These are phyloP conservation scores for Tillus elongatus DNA, from an alignment of 2,888 invertebrate species.

Conservation along the genomic window DNA sequence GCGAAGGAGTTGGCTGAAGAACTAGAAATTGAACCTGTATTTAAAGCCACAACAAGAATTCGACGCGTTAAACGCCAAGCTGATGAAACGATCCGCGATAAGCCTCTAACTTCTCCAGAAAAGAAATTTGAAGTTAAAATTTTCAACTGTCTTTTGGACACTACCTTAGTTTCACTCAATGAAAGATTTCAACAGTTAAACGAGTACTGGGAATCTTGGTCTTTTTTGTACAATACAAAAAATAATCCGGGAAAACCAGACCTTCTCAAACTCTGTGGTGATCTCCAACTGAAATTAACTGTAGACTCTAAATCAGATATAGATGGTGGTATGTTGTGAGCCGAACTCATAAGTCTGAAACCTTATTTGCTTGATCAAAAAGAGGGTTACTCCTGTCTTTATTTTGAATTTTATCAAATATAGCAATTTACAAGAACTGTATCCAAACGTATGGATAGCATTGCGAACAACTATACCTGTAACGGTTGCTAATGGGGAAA, in stretches of 20 bases:
- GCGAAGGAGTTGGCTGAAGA: too few species aligned
- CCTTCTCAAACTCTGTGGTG: constrained; percentile 6
- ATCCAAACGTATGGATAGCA: constrained; percentile 25
- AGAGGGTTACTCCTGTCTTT: constrained; percentile 17
- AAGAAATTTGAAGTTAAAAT: constrained; percentile 13
- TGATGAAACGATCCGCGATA: too few species aligned
- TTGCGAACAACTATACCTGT: constrained; percentile 16
- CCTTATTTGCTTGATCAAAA: constrained; percentile 5
- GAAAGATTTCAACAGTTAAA: constrained; percentile 8
- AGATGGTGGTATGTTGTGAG: constrained; percentile 8
- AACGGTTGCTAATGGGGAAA: constrained; percentile 13
- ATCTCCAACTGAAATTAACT: too few species aligned
- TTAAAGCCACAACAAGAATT: constrained; percentile 21
- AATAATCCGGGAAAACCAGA: constrained; percentile 7
- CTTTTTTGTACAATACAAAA: constrained; percentile 7
- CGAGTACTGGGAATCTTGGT: constrained; percentile 8
- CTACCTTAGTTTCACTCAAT: constrained; percentile 8
- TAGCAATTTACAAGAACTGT: constrained; percentile 23
- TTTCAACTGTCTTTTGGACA: constrained; percentile 11
- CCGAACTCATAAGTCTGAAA: constrained; percentile 5
- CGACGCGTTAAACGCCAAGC: constrained; percentile 25
- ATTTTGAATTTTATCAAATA: constrained; percentile 18
- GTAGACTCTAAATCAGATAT: too few species aligned
- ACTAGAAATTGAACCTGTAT: too few species aligned
- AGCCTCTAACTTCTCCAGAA: too few species aligned